Percentiles rank a stretch among this genome's conserved stretches.
Evolutionary conservation across 2,797 vertebrate genomes (phyloP).

Genomic region (Siniperca scherzeri): DNA sequence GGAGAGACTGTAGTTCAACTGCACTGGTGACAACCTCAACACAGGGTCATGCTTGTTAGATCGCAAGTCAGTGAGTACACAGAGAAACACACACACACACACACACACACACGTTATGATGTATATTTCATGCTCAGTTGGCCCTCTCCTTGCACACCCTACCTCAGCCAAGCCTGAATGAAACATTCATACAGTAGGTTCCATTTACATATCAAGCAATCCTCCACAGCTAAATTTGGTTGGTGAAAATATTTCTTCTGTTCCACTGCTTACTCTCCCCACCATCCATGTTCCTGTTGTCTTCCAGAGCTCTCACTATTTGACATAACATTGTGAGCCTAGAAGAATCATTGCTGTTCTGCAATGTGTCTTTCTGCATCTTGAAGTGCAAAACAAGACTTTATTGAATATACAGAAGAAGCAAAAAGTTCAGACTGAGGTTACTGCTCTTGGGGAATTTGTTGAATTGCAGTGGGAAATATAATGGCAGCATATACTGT

Average conservation of each 20-base stretch:
- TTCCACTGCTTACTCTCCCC: neutral
- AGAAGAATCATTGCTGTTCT: constrained; percentile 2
- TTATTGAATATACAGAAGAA: neutral
- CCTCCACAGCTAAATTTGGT: constrained; percentile 42
- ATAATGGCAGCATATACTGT: neutral
- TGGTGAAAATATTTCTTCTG: constrained; percentile 21
- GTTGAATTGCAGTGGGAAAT: neutral
- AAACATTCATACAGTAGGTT: constrained; percentile 68
- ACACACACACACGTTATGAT: constrained; percentile 53
- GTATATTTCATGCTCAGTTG: constrained; percentile 72
- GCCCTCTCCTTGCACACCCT: constrained; percentile 26
- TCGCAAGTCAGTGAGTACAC: neutral
- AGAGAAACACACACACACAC: constrained; percentile 3
- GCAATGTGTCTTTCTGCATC: neutral
- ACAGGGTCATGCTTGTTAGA: constrained; percentile 1
- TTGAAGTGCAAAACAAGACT: neutral
- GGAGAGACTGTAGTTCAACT: neutral
- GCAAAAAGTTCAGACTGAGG: neutral
- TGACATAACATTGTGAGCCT: neutral
- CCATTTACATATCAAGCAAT: constrained; percentile 71
- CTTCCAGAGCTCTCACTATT: neutral
- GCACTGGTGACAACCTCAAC: constrained; percentile 19
- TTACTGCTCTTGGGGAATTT: neutral
- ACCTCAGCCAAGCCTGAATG: constrained; percentile 60
- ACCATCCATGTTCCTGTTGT: neutral